Evolutionary conservation across 37 sponge, comb jelly and placozoan species (phyloP), one percentile per base, ranked within the genome.

Genomic region (Chondrilla cf. caribensis): DNA sequence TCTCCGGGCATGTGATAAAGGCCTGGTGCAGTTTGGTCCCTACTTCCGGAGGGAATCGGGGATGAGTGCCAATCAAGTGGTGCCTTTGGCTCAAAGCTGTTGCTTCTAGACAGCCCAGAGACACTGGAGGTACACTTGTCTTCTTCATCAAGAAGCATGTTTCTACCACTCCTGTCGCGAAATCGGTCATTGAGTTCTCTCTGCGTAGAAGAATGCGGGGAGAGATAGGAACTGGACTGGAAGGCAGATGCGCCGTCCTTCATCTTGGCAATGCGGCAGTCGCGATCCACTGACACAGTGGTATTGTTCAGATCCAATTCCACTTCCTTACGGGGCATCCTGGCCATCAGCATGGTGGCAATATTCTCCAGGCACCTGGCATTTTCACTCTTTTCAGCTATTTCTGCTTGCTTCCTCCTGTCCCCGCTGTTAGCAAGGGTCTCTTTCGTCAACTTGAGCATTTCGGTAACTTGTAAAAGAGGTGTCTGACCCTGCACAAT

Each of bases 401-500:
- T 4, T n/a, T 73, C 41, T 17, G 44, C 18, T 4, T 26, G 32
- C 32, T 33, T 67, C 76, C 41, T 37, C 8, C 44, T 38, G 41
- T 73, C 44, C 7, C 43, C 24, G 44, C 76, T 73, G 76, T 42
- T 73, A 17, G 43, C 41, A 11, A 73, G 42, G 1, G 76, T 73
- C 76, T 73, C 76, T 43, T 40, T 73, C 2, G 76, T 73, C 43
- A 73, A 39, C 11, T 73, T 39, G 25, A 73, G 42, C 76, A 73
- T 73, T 37, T 73, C 76, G 2, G 76, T 73, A 17, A 73, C 76
- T 7, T 73, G 76, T 8, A 17, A 41, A 37, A 73, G 43, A 2
- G 76, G 41, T 43, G 76, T 73, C 76, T 73, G 76, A 24, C 76
- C 76, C 76, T 73, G 44, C 25, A 62, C 15, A 28, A n/a, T 6